These are phyloP conservation scores for Anolis carolinensis DNA, from an alignment of 2,113 vertebrate species.

Conservation along the genomic window DNA sequence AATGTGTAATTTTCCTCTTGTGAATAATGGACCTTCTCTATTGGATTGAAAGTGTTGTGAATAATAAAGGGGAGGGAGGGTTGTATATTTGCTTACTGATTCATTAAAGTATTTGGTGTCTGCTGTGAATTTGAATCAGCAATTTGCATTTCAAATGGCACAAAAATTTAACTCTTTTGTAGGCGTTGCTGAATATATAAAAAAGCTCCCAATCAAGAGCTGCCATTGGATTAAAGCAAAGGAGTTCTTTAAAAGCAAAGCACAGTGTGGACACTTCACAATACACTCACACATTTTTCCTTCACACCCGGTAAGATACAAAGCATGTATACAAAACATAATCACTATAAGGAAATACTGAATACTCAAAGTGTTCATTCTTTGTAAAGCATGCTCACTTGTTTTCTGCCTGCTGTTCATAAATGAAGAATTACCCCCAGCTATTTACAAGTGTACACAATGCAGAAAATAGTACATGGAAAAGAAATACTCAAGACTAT, in stretches of 20 bases:
- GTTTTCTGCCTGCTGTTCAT: not conserved
- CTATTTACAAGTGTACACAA: not conserved
- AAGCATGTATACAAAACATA: not conserved
- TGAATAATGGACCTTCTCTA: slow-evolving; percentile 52
- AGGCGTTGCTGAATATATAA: not conserved
- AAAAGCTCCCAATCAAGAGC: not conserved
- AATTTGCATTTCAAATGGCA: slow-evolving; percentile 34
- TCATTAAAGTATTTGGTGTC: not conserved
- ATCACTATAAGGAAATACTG: not conserved
- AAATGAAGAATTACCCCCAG: not conserved
- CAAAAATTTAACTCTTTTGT: slow-evolving; percentile 27
- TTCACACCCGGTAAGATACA: not conserved
- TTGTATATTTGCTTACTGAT: slow-evolving; percentile 28
- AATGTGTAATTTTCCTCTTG: slow-evolving; percentile 45
- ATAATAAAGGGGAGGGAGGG: slow-evolving; percentile 19
- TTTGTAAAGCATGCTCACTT: not conserved
- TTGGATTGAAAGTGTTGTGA: slow-evolving; percentile 12
- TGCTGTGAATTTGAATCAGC: slow-evolving; percentile 9
- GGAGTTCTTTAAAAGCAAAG: not conserved
- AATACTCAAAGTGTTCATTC: not conserved
- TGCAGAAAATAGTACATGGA: not conserved
- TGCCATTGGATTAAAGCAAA: not conserved
- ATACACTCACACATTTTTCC: not conserved
- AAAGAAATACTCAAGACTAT: not conserved
- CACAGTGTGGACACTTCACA: not conserved